Evolutionary conservation across 2,888 invertebrate genomes (phyloP).

Genomic region (Theretra japonica): DNA sequence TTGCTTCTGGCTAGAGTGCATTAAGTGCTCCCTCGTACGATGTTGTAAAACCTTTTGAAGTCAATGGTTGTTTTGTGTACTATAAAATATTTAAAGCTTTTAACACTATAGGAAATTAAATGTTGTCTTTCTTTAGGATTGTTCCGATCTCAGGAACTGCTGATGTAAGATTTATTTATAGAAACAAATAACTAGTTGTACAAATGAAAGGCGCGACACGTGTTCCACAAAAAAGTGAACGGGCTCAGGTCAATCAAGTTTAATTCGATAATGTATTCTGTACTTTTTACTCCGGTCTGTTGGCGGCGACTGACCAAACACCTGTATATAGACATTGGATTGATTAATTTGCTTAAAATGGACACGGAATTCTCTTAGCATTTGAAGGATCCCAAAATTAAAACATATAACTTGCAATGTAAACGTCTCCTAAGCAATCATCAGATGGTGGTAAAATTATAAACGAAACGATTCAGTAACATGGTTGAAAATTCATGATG

Average conservation of each 20-base stretch:
- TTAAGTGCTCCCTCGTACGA: slow-evolving; percentile 10
- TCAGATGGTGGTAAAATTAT: no score
- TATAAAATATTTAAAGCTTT: slow-evolving; percentile 33
- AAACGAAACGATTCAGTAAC: no score
- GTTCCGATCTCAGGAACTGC: slow-evolving; percentile 16
- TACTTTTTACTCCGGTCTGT: slow-evolving; percentile 44
- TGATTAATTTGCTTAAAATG: not conserved
- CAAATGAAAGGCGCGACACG: slow-evolving; percentile 43
- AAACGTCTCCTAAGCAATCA: not conserved
- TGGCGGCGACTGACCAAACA: not conserved
- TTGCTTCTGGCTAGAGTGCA: slow-evolving; percentile 16
- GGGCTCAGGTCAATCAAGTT: slow-evolving; percentile 51
- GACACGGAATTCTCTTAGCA: not conserved
- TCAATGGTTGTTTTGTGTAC: slow-evolving; percentile 24
- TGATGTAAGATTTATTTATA: no score
- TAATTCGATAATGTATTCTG: slow-evolving; percentile 45
- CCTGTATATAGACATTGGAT: not conserved
- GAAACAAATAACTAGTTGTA: slow-evolving; percentile 25
- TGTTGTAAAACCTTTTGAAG: slow-evolving; percentile 22
- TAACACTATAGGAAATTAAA: not conserved
- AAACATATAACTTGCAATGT: not conserved
- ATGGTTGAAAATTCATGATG: no score
- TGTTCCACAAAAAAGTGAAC: slow-evolving; percentile 51
- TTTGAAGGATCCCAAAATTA: not conserved
- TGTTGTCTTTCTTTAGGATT: not conserved